Evolutionary conservation across 2,888 invertebrate genomes (phyloP), one percentile per base, ranked within the genome.

Genomic region (Caenorhabditis zanzibari): DNA sequence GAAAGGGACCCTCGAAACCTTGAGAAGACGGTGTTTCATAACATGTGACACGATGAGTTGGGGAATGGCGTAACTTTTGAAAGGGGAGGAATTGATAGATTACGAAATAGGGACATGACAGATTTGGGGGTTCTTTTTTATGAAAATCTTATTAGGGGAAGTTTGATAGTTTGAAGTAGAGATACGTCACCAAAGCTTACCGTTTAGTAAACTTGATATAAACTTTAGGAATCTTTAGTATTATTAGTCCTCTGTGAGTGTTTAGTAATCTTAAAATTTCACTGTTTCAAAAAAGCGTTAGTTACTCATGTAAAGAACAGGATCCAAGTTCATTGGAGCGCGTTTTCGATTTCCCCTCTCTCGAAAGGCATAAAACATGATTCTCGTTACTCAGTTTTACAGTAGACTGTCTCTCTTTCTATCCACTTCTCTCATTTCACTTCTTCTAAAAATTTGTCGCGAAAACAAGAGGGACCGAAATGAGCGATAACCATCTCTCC

Each of bases 11-110:
- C 38, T 61, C 47, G 26, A 54, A 54, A 54, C 19, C 24, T 26
- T 35, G 26, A 44, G n/a, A n/a, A n/a, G 74, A 63, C 80, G 71
- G 72, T 64, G 56, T 73, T 72, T 80, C 80, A 59, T 61, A 77
- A 77, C 54, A 66, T 12, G 44, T 75, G 66, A 66, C 75, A 75
- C 75, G 66, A 52, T 32, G 49, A 54, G 56, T 58, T 35, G 9
- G 22, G 35, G 52, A 35, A 44, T 41, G 75, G 75, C 52, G 54
- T 49, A 52, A 64, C 44, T 56, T 16, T 10, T 38, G 38, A 38
- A 12, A 12, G 52, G 32, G 9, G 24, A 44, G 12, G 38, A 12
- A 12, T 28, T 32, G 54, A 54, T 41, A 7, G 54, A 26, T 68
- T 54, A 49, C 68, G 52, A 54, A 54, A 54, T 54, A 68, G 68